Percentiles rank a stretch among this genome's conserved stretches.
These are phyloP conservation scores for Equus przewalskii DNA, from an alignment of 2,113 vertebrate genomes.

Conservation along the genomic window DNA sequence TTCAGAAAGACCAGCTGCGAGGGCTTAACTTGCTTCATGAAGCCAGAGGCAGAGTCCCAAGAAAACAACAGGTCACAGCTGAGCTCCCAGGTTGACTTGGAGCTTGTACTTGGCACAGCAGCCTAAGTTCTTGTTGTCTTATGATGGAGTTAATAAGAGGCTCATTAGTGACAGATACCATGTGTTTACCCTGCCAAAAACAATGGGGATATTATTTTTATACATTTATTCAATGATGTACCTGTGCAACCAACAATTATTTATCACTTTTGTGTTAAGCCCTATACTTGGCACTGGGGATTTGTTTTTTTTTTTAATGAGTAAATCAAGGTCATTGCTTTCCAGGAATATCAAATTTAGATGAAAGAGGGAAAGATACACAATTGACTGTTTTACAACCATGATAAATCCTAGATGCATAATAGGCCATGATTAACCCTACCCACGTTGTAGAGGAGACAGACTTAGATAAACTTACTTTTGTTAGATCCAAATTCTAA, in stretches of 20 bases:
- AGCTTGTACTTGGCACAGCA: background rate
- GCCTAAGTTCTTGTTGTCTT: constrained; percentile 11
- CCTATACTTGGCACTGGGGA: background rate
- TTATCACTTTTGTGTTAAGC: background rate
- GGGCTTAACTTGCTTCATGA: background rate
- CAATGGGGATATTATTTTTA: background rate
- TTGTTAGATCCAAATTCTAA: constrained; percentile 33
- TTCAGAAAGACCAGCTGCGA: background rate
- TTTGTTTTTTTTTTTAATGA: background rate
- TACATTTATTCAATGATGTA: background rate
- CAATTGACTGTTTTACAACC: background rate
- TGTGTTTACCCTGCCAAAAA: constrained; percentile 14
- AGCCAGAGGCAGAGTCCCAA: background rate
- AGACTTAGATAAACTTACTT: constrained; percentile 51
- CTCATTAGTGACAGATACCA: background rate
- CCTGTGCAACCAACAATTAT: background rate
- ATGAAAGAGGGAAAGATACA: constrained; percentile 1
- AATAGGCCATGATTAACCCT: constrained; percentile 17
- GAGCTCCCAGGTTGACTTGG: background rate
- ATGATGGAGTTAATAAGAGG: background rate
- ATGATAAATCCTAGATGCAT: background rate
- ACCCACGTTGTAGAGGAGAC: background rate
- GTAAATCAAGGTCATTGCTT: constrained; percentile 39
- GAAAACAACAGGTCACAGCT: constrained; percentile 9
- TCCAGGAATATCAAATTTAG: constrained; percentile 47